Percentiles rank a stretch among this genome's conserved stretches.
phyloP scores from a whole-genome alignment of 2,113 vertebrate genomes.

The Cephalophus harveyi region DNA sequence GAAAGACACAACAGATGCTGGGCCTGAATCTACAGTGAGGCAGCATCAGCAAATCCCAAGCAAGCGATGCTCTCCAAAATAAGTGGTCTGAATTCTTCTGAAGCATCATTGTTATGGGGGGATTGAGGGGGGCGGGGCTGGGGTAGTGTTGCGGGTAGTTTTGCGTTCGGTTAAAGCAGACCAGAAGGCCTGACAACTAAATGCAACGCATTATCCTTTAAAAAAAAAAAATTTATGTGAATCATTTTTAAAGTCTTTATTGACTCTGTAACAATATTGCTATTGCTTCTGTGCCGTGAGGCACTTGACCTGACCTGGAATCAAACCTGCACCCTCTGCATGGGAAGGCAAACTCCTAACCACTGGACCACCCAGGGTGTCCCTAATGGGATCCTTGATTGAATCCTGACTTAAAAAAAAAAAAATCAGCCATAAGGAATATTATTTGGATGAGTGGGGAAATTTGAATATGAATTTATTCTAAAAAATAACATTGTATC shows the following conservation, averaged over 20 bases:
- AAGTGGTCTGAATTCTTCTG: neutral
- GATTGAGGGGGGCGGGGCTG: fast-evolving
- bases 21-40: neutral
- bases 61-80: too few relatives aligned
- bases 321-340: neutral
- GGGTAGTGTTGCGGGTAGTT: neutral
- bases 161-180: neutral
- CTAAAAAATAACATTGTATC: neutral
- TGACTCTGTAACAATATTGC: neutral
- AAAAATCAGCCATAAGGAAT: neutral
- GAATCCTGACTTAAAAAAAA: neutral
- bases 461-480: neutral
- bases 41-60: neutral
- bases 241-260: neutral
- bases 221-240: neutral
- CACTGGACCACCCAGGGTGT: neutral
- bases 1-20: neutral
- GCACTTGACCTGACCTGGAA: neutral
- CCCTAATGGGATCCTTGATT: neutral
- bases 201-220: neutral
- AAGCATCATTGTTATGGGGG: neutral
- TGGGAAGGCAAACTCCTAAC: neutral
- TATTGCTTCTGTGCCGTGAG: fast-evolving
- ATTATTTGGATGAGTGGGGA: neutral
- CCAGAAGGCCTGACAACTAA: neutral